Evolutionary conservation across 2,797 vertebrate species (phyloP).

Genomic region (Urocyon cinereoargenteus): DNA sequence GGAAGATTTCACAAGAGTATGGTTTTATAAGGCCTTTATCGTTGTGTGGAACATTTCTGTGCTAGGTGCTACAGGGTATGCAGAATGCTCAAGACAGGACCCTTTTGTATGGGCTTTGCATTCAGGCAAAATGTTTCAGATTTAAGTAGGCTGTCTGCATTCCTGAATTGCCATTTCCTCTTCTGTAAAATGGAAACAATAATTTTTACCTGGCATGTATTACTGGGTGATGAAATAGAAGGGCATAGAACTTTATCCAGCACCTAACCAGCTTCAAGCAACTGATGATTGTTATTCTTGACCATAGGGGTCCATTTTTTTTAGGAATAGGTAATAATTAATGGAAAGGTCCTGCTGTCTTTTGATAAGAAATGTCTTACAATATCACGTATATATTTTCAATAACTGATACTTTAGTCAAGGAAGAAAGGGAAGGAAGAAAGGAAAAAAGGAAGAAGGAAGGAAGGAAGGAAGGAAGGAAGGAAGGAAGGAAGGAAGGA

Average conservation of each 20-base stretch:
- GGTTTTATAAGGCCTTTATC: background rate
- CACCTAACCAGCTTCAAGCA: background rate
- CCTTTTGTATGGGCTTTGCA: background rate
- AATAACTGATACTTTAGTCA: background rate
- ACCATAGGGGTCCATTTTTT: too few species aligned
- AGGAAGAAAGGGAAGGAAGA: background rate
- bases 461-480: accelerated
- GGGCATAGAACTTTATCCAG: background rate
- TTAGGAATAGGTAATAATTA: background rate
- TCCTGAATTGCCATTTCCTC: background rate
- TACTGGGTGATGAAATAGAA: background rate
- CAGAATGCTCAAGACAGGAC: background rate
- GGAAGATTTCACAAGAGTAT: background rate
- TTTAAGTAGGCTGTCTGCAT: background rate
- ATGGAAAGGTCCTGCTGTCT: background rate
- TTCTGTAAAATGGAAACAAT: background rate
- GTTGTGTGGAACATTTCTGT: too few species aligned
- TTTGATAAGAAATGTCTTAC: constrained; percentile 33
- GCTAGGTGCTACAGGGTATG: too few species aligned
- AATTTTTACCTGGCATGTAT: background rate
- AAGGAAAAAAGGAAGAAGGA: background rate
- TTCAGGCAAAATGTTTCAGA: background rate
- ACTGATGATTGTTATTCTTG: background rate
- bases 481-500: background rate
- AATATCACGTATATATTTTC: background rate